Evolutionary conservation across 2,888 invertebrate species (phyloP), one percentile per base, ranked within the genome.

Genomic region (Sarcophaga caerulescens): DNA sequence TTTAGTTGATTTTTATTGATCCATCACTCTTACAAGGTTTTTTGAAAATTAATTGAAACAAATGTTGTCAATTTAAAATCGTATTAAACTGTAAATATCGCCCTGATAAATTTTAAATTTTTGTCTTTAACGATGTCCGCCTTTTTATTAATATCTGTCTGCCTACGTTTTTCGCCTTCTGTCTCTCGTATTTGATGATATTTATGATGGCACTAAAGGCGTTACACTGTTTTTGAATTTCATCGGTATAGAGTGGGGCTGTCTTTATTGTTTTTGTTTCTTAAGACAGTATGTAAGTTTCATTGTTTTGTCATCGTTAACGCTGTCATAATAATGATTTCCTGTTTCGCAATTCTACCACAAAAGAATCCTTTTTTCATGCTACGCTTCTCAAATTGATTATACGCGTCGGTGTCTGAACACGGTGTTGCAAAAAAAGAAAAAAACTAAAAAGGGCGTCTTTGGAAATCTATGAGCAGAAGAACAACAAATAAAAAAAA

Each of bases 191-290:
- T 52, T 19, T 60, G 10, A 11, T 73, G 66, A 71, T 84, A 80
- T 84, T 76, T 80, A 80, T 73, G 76, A 76, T 21, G 69, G 62
- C 66, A 77, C 73, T 75, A 76, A 76, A 84, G 80, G 84, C 84
- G 84, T 84, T 84, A 80, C 78, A 80, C 80, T 68, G 35, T 35
- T 71, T 84, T 19, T 68, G 66, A 66, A 25, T 69, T 47, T 25
- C 52, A 21, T 63, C 70, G 44, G 57, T 66, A 35, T 71, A 35
- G 35, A 35, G 14, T 66, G 25, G 19, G 63, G 19, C 63, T 57
- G 21, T 59, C 65, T 65, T 12, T 59, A 35, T 21, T 44, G 44
- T 66, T 35, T 35, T 35, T 2, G 10, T 35, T 35, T 35, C 35
- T 35, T 35, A 35, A 35, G 35, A 8, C 1, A 35, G 2, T 2